Percentiles rank a stretch among this genome's conserved stretches.
phyloP scores from a whole-genome alignment of 2,113 vertebrate genomes.

The Rutilus rutilus region DNA sequence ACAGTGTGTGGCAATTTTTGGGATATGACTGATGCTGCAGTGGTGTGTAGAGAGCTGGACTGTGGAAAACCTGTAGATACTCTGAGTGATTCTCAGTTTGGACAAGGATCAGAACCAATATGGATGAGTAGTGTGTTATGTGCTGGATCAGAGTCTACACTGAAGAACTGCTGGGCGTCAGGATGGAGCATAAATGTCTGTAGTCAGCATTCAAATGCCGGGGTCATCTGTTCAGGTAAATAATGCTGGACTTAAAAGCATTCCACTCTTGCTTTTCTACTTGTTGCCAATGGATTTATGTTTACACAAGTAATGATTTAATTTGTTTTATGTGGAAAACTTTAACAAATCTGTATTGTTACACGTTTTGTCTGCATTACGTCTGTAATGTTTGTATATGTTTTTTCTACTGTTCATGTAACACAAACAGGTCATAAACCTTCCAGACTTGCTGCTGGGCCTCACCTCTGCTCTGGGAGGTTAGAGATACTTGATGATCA shows the following conservation, averaged over 20 bases:
- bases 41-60: slow-evolving; percentile 3
- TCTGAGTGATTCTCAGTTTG: background rate
- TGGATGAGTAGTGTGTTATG: background rate
- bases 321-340: background rate
- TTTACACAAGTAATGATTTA: background rate
- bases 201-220: background rate
- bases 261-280: background rate
- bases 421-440: background rate
- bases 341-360: background rate
- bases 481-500: no score
- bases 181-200: background rate
- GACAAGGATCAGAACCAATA: background rate
- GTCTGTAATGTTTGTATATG: background rate
- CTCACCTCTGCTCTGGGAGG: background rate
- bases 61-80: slow-evolving; percentile 1
- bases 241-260: background rate
- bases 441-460: background rate
- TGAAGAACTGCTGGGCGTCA: background rate
- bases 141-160: slow-evolving; percentile 17
- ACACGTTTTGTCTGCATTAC: background rate
- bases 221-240: background rate
- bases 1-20: slow-evolving; percentile 11
- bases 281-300: background rate
- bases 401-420: background rate
- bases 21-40: background rate